Evolutionary conservation across 2,797 vertebrate species (phyloP).

Genomic region (Darevskia nairensis): DNA sequence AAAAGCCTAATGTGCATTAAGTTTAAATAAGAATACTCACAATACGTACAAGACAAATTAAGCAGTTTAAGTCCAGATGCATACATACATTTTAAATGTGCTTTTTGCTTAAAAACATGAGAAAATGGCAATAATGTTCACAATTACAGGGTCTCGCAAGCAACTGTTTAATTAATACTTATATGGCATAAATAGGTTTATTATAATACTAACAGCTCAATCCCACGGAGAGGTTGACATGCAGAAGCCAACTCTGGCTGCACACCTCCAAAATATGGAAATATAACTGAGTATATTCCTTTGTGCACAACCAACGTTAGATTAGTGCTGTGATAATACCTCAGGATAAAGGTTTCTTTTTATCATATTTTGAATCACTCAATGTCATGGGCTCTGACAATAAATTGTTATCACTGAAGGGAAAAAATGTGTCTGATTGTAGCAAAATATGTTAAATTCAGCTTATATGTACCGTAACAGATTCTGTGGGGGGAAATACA

Average conservation of each 20-base stretch:
- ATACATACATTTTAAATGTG: background rate
- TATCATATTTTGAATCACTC: constrained; percentile 35
- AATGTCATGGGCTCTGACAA: constrained; percentile 18
- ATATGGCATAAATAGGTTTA: constrained; percentile 48
- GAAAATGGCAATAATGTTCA: background rate
- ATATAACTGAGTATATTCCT: constrained; percentile 12
- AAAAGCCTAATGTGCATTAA: constrained; percentile 46
- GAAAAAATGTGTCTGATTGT: constrained; percentile 54
- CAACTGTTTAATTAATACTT: constrained; percentile 66
- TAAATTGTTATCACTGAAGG: constrained; percentile 55
- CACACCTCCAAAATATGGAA: constrained; percentile 14
- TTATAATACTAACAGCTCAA: background rate
- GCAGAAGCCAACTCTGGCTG: background rate
- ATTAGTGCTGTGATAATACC: constrained; percentile 7
- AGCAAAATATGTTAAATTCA: constrained; percentile 32
- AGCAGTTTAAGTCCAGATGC: constrained; percentile 15
- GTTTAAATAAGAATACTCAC: constrained; percentile 41
- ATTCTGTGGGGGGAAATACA: constrained; percentile 56
- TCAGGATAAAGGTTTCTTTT: background rate
- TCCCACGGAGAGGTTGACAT: constrained; percentile 14
- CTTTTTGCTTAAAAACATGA: constrained; percentile 1
- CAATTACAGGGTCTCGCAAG: constrained; percentile 22
- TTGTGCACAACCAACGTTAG: constrained; percentile 24
- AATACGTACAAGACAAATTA: constrained; percentile 35
- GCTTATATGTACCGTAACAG: constrained; percentile 35